Base-by-base conservation (phyloP, 2,888 invertebrate genomes). In the Chromoteleia sp. region DNA sequence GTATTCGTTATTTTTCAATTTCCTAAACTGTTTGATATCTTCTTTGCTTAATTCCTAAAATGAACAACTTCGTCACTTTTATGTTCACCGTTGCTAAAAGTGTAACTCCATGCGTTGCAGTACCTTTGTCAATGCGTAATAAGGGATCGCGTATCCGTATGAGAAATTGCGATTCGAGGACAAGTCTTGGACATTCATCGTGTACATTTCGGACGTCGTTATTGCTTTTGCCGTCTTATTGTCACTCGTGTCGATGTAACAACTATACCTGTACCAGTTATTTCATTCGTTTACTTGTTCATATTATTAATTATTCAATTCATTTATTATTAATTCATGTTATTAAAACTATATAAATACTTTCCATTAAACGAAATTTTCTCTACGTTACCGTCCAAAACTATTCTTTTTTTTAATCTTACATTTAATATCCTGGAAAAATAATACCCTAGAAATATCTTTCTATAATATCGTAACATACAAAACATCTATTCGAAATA, bases 1-100 rank as follows among this genome's bases (percentile, higher is more conserved):
- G 75, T 92, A 92, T 10, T 93, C 93, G 83, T 95, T 93, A 85
- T 94, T 94, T 30, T 89, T 92, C 84, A 95, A 87, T 48, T 93
- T 92, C 68, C 94, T 92, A 12, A 93, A 92, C 36, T 93, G 94
- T 80, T 93, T 93, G 67, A 93, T 92, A 78, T 92, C 91, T 17
- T 86, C 85, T 2, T 67, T 52, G 2, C 5, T 68, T 7, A 65
- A 6, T 50, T 67, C 67, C 75, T 76, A 21, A 33, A 67, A 74
- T 29, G 17, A 36, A 33, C 6, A n/a, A n/a, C n/a, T n/a, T n/a
- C n/a, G n/a, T n/a, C n/a, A n/a, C n/a, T n/a, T n/a, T n/a, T n/a
- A n/a, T n/a, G n/a, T n/a, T n/a, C n/a, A n/a, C n/a, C n/a, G n/a
- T n/a, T n/a, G n/a, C n/a, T n/a, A n/a, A n/a, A 17, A 4, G 14